Conservation (phyloP, 1,140 invertebrate species). For the Hylyphantes graminicola region DNA sequence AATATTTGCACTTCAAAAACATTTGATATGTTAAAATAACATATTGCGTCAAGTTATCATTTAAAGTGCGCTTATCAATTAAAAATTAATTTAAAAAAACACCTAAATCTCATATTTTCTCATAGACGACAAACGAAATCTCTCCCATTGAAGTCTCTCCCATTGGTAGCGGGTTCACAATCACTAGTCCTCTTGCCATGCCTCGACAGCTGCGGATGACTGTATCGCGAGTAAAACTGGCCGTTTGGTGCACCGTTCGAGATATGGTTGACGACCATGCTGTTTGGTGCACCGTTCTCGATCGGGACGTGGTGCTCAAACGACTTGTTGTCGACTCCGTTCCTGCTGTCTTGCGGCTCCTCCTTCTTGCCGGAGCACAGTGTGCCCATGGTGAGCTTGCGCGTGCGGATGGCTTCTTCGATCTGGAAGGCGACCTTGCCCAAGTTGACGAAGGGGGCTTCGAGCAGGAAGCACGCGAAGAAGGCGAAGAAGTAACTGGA, state of each 20-base stretch:
- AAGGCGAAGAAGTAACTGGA: slow-evolving; percentile 20
- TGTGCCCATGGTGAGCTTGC: not conserved
- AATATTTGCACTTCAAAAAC: no score
- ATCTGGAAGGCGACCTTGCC: slow-evolving; percentile 37
- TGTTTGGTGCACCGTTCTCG: no score
- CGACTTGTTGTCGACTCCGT: not conserved
- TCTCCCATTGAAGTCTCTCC: no score
- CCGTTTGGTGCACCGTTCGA: slow-evolving; percentile 7
- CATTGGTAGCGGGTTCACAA: no score
- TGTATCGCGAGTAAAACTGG: not conserved
- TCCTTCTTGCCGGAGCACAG: not conserved
- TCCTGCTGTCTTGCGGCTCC: not conserved
- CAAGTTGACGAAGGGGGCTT: slow-evolving; percentile 28
- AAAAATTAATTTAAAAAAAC: no score
- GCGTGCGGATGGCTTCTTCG: slow-evolving; percentile 19
- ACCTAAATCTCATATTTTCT: no score
- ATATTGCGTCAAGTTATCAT: no score
- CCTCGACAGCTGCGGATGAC: not conserved
- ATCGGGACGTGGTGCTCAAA: not conserved
- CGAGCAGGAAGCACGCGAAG: not conserved
- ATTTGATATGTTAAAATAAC: no score
- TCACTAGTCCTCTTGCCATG: no score
- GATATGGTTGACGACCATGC: no score
- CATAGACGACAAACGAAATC: no score
- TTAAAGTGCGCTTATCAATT: no score